phyloP scores from a whole-genome alignment of 2,888 invertebrate genomes.

The Drosophila hamatofila region DNA sequence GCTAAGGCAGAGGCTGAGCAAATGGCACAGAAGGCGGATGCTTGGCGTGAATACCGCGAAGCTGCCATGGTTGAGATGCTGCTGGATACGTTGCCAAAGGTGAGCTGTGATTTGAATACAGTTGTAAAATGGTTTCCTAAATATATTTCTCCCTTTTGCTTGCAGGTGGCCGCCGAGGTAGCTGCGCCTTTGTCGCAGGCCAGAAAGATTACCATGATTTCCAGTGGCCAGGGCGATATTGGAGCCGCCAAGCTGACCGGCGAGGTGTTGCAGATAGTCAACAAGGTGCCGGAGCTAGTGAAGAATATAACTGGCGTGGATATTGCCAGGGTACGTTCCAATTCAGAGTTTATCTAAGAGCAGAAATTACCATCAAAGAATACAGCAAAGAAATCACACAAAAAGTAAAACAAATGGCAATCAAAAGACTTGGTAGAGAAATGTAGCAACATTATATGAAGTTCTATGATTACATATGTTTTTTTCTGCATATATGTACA shows the following conservation, averaged over 20 bases:
- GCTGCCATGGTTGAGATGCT: conserved; percentile 99
- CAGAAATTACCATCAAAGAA: not conserved
- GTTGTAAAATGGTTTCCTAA: not conserved
- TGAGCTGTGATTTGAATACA: conserved; percentile 82
- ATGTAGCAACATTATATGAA: conserved; percentile 58
- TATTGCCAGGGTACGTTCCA: conserved; percentile 91
- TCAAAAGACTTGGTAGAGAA: conserved; percentile 82
- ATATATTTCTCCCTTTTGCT: not conserved
- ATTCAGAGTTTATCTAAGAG: conserved; percentile 85
- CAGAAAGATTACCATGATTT: conserved; percentile 98
- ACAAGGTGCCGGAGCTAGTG: conserved; percentile 95
- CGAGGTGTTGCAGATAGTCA: conserved; percentile 96
- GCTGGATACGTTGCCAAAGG: conserved; percentile 97
- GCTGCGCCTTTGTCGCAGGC: conserved; percentile 97
- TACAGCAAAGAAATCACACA: conserved; percentile 12
- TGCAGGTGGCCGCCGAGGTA: conserved; percentile 97
- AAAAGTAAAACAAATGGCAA: conserved; percentile 75
- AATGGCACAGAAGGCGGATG: conserved; percentile 98
- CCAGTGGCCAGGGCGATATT: conserved; percentile 95
- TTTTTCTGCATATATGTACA: conserved; percentile 40
- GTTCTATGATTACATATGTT: conserved; percentile 49
- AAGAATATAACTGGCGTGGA: conserved; percentile 97
- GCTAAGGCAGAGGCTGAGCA: conserved; percentile 98
- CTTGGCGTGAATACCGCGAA: conserved; percentile 97
- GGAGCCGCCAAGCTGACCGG: conserved; percentile 97